Conservation (phyloP, 2,113 vertebrate species). For the Hemiprocne comata region DNA sequence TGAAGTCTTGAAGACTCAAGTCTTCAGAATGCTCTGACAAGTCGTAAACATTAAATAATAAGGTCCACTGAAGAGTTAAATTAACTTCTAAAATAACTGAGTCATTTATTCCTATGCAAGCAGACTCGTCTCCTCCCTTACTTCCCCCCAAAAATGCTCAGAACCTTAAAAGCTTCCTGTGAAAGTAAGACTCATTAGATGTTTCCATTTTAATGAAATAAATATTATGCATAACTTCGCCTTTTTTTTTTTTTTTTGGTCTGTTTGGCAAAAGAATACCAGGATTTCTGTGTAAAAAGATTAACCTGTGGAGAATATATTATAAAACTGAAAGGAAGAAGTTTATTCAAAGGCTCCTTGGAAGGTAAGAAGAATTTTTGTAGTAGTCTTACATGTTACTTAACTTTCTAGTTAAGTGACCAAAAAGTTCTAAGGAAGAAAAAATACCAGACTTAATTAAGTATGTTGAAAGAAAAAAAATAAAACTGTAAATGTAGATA, state of each 20-base stretch:
- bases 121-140: background rate
- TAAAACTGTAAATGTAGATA: background rate
- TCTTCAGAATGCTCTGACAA: background rate
- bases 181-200: background rate
- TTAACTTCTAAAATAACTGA: background rate
- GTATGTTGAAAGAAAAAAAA: background rate
- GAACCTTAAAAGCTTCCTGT: background rate
- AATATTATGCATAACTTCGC: background rate
- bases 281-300: background rate
- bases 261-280: background rate
- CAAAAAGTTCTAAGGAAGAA: background rate
- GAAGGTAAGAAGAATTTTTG: background rate
- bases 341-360: background rate
- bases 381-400: background rate
- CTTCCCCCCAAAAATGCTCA: background rate
- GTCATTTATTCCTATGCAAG: background rate
- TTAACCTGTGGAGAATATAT: background rate
- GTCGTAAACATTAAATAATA: slow-evolving; percentile 12
- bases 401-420: background rate
- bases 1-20: background rate
- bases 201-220: background rate
- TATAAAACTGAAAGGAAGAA: background rate
- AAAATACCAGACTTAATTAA: background rate
- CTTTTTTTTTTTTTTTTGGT: background rate
- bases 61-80: background rate